Conservation (phyloP, 2,888 invertebrate species). For the Lepeophtheirus nordmannii region DNA sequence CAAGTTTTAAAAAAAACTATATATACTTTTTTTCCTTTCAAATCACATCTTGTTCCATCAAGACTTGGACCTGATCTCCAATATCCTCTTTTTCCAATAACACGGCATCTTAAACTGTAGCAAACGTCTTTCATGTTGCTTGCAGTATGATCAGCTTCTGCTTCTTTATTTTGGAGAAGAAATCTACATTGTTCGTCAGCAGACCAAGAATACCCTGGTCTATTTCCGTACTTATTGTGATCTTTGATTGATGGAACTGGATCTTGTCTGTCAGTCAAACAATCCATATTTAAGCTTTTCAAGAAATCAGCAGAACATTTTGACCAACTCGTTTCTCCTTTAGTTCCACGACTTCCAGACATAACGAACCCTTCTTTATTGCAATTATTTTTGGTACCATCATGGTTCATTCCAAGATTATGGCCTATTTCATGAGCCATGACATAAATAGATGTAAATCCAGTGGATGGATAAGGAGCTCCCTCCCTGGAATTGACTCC, state of each 20-base stretch:
- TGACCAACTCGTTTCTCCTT: slow-evolving; percentile 42
- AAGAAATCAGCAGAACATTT: background rate
- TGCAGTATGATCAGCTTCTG: slow-evolving; percentile 38
- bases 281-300: slow-evolving; percentile 32
- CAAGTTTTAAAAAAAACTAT: background rate
- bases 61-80: slow-evolving; percentile 66
- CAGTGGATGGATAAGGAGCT: slow-evolving; percentile 62
- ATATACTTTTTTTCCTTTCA: slow-evolving; percentile 25
- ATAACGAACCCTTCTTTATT: slow-evolving; percentile 61
- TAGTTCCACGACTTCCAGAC: slow-evolving; percentile 61
- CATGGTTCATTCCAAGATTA: slow-evolving; percentile 44
- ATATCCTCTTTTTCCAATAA: slow-evolving; percentile 54
- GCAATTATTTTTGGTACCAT: slow-evolving; percentile 35
- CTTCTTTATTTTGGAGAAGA: slow-evolving; percentile 52
- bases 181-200: slow-evolving; percentile 59
- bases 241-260: slow-evolving; percentile 44
- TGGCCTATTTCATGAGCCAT: slow-evolving; percentile 67
- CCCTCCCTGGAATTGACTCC: slow-evolving; percentile 55
- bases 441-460: slow-evolving; percentile 66
- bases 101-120: slow-evolving; percentile 51
- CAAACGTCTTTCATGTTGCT: slow-evolving; percentile 40
- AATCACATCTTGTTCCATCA: slow-evolving; percentile 58
- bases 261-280: slow-evolving; percentile 46
- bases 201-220: slow-evolving; percentile 52
- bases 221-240: slow-evolving; percentile 42